phyloP scores from a whole-genome alignment of 2,888 invertebrate genomes.

The Lasioglossum calceatum region DNA sequence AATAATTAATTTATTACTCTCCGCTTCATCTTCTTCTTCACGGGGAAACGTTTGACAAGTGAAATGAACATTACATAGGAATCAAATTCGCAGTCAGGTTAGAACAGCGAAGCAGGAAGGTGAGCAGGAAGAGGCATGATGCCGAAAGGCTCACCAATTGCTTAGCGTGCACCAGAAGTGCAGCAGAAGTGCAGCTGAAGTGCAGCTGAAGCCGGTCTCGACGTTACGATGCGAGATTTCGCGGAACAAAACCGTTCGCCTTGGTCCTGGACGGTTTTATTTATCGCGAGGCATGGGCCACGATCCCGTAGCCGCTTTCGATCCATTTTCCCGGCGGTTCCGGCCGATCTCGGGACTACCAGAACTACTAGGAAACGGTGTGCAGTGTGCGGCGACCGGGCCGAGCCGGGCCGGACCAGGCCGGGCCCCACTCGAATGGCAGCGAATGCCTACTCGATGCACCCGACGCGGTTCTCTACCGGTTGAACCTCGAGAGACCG shows the following conservation, averaged over 20 bases:
- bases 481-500: constrained; percentile 26
- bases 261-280: constrained; percentile 42
- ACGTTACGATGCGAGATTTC: constrained; percentile 57
- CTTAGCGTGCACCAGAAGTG: constrained; percentile 3
- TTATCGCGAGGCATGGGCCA: constrained; percentile 59
- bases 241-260: constrained; percentile 36
- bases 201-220: neutral
- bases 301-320: constrained; percentile 49
- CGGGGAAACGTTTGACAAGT: no score
- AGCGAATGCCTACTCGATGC: neutral
- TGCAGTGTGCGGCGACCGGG: constrained; percentile 24
- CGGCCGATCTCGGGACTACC: constrained; percentile 62
- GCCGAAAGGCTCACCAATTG: neutral
- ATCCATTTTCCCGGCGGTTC: constrained; percentile 58
- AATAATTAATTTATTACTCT: no score
- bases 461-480: constrained; percentile 35
- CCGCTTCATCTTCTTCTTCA: no score
- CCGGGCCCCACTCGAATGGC: constrained; percentile 14
- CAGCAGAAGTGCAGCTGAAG: neutral
- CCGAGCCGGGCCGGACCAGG: no score
- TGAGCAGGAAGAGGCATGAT: neutral
- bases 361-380: constrained; percentile 68
- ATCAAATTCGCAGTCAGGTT: neutral
- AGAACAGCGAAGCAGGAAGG: neutral
- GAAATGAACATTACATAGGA: no score